A percentile compares a stretch with the other conserved stretches of the same genome.
Conservation (phyloP, 1,140 invertebrate genomes). For the Leptinotarsa lineolata region DNA sequence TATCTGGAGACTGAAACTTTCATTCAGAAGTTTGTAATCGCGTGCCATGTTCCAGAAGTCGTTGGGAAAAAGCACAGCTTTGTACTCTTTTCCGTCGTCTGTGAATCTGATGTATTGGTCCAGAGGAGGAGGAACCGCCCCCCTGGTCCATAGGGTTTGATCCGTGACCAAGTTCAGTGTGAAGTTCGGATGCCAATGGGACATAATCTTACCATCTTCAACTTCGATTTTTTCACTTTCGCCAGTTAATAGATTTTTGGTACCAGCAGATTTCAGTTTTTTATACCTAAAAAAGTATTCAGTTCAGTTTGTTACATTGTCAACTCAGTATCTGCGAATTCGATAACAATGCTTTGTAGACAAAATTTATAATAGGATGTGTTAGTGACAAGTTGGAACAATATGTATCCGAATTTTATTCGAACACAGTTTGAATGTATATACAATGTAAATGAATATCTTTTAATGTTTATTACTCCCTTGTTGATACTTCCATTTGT, state of each 20-base stretch:
- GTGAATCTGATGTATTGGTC: constrained; percentile 94
- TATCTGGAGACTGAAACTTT: constrained; percentile 75
- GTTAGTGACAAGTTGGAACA: neutral
- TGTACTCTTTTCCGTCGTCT: constrained; percentile 80
- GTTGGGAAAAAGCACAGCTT: constrained; percentile 94
- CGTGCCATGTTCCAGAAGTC: constrained; percentile 98
- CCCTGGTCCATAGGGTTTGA: constrained; percentile 90
- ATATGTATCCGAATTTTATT: neutral
- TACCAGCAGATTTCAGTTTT: constrained; percentile 84
- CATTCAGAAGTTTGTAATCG: constrained; percentile 95
- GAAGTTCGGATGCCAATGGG: constrained; percentile 99
- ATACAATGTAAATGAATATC: too few relatives aligned
- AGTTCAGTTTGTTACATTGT: neutral
- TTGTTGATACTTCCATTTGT: too few relatives aligned
- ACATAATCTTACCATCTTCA: constrained; percentile 77
- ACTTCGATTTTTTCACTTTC: constrained; percentile 80
- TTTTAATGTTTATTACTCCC: too few relatives aligned
- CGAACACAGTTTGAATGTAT: too few relatives aligned
- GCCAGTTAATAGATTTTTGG: constrained; percentile 94
- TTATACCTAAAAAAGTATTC: constrained; percentile 71
- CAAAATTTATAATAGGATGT: too few relatives aligned
- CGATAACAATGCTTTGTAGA: too few relatives aligned
- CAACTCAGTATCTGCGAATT: too few relatives aligned
- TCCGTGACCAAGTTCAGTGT: constrained; percentile 95
- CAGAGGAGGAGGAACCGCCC: constrained; percentile 85